phyloP scores from a whole-genome alignment of 1,140 invertebrate genomes.

The Caenorhabditis brenneri region DNA sequence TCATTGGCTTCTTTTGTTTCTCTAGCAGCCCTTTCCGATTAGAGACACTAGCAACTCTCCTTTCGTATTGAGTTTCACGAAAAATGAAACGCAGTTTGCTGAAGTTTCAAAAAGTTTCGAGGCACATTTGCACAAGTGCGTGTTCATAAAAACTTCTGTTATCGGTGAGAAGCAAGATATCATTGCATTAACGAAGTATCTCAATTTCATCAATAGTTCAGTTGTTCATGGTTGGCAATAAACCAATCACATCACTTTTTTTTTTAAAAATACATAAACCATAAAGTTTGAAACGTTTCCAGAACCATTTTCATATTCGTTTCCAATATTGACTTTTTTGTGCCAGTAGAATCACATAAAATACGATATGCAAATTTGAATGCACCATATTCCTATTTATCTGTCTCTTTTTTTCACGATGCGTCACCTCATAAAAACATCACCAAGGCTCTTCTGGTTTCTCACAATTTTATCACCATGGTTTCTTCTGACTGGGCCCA shows the following conservation, averaged over 20 bases:
- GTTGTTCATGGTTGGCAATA: no score
- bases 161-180: no score
- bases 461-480: conserved; percentile 37
- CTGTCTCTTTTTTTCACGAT: background rate
- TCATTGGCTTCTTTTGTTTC: conserved; percentile 19
- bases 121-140: background rate
- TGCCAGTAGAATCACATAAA: conserved; percentile 11
- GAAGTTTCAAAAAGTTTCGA: background rate
- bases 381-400: background rate
- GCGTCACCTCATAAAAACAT: conserved; percentile 35
- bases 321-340: conserved; percentile 3
- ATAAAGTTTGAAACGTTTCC: no score
- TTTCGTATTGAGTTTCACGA: conserved; percentile 1
- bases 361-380: background rate
- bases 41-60: background rate
- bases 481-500: background rate
- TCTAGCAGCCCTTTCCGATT: conserved; percentile 8
- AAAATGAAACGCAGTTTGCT: background rate
- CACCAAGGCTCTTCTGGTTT: background rate
- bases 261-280: no score
- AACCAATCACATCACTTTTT: no score
- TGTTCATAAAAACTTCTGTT: background rate
- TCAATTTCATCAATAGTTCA: no score
- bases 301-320: no score
- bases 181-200: no score